Base-by-base conservation (phyloP, 2,797 vertebrate genomes). In the Sebastes wilsoni region DNA sequence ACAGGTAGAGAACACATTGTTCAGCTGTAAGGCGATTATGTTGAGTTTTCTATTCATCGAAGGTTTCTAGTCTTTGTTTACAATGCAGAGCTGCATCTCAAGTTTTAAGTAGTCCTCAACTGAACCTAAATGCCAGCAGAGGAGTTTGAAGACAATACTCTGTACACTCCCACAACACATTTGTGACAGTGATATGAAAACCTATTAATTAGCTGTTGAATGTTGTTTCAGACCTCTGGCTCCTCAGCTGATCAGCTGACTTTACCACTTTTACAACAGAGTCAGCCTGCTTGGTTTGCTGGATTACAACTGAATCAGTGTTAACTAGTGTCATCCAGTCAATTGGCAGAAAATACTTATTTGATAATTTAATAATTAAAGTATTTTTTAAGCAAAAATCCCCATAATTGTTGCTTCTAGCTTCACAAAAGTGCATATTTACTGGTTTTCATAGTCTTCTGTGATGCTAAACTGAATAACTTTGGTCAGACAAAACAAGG, bases 11-110 rank as follows among this genome's bases (percentile, higher is more conserved):
- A 20, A 60, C 65, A 65, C 66, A 79, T 90, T 90, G 85, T 67
- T 87, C 66, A 78, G 12, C 85, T 88, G 71, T 82, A 11, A 72
- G 67, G 62, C 5, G 61, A 77, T 73, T 62, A 32, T 70, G 71
- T 86, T 83, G 77, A 79, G 34, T 79, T 81, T 79, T 78, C 52
- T 52, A 34, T 46, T 52, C 22, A 30, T 74, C 23, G 14, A 27
- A 70, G 5, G 38, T 46, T 80, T 77, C 6, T 18, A 23, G n/a
- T 72, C 28, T 78, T 73, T 69, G 42, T 72, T 73, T 66, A 28
- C 25, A 23, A 13, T n/a, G 6, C 14, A 68, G 58, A 52, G 9
- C 20, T 16, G n/a, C 27, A 18, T 73, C 25, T 55, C 1, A 32
- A 59, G 4, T 55, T 2, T 66, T 55, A 34, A 52, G 22, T 8